phyloP scores from a whole-genome alignment of 1,140 invertebrate genomes.

The Hestina assimilis region DNA sequence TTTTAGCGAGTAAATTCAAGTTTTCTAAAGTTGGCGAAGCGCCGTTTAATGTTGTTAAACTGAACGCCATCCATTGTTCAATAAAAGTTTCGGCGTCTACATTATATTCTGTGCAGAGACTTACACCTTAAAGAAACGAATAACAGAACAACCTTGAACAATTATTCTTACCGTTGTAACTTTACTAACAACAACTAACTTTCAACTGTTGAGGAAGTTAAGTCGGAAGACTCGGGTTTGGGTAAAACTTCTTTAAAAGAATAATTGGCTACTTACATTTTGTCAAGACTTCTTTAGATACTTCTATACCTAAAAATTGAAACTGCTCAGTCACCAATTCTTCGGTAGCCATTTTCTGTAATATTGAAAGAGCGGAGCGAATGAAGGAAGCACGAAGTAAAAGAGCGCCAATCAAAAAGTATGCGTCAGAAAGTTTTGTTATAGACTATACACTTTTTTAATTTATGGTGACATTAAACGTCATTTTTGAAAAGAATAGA shows the following conservation, averaged over 20 bases:
- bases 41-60: slow-evolving; percentile 80
- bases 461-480: not conserved
- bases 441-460: slow-evolving; percentile 34
- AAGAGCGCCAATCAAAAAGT: slow-evolving; percentile 75
- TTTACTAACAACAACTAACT: slow-evolving; percentile 46
- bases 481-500: too few species aligned
- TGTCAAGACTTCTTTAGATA: slow-evolving; percentile 60
- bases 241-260: slow-evolving; percentile 9
- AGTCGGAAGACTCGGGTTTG: not conserved
- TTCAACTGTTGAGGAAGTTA: slow-evolving; percentile 26
- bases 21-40: slow-evolving; percentile 78
- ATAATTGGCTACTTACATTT: slow-evolving; percentile 62
- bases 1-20: slow-evolving; percentile 80
- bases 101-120: slow-evolving; percentile 79
- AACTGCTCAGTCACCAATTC: slow-evolving; percentile 78
- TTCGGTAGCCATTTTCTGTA: slow-evolving; percentile 77
- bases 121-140: slow-evolving; percentile 73
- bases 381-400: slow-evolving; percentile 62
- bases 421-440: slow-evolving; percentile 58
- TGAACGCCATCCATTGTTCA: slow-evolving; percentile 84
- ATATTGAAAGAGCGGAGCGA: slow-evolving; percentile 63
- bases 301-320: slow-evolving; percentile 73
- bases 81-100: slow-evolving; percentile 83
- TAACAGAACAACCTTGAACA: slow-evolving; percentile 74
- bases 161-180: slow-evolving; percentile 51